Base-by-base conservation (phyloP, 1,140 invertebrate genomes). In the Aphelenchoides besseyi region DNA sequence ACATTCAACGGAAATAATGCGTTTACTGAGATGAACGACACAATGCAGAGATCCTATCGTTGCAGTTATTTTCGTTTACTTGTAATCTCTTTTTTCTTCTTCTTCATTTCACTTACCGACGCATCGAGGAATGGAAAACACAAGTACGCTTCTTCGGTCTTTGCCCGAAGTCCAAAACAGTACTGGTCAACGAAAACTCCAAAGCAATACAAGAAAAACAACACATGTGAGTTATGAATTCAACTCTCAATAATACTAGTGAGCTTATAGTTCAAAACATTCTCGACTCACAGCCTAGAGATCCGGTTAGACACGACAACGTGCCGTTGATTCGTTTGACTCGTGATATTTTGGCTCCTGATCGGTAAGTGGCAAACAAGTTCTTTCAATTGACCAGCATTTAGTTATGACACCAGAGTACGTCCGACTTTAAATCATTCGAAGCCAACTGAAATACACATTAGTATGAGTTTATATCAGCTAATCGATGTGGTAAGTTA, bases 391-490 rank as follows among this genome's bases (percentile, higher is more conserved):
- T 48, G 41, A 23, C 32, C 62, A 9, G 18, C 57, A 8, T 63
- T 57, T 1, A 74, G 75, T 55, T 82, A 83, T 59, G 81, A 83
- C 61, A 73, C 73, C 12, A 73, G 82, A n/a, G 82, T 83, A 3
- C 79, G 81, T 12, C 82, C 82, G 2, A 73, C 79, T 35, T 52
- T 69, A 33, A 74, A 84, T 57, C 82, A 84, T 69, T 69, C 73
- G 35, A 80, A 76, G 66, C 66, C 82, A 2, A 62, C 81, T 28
- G 74, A 81, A 72, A 78, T 83, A 23, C 73, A 82, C 69, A 82
- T 83, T 64, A 79, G 74, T 63, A 83, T 83, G 71, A 79, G 72
- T 18, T 70, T 83, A 2, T 83, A 83, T 72, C 81, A 83, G 62
- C 73, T 81, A 9, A 79, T 82, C 29, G 79, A 80, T 80, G 79